Percentiles rank a stretch among this genome's conserved stretches.
Evolutionary conservation across 2,888 invertebrate species (phyloP).

Genomic region (Meandrusa payeni): DNA sequence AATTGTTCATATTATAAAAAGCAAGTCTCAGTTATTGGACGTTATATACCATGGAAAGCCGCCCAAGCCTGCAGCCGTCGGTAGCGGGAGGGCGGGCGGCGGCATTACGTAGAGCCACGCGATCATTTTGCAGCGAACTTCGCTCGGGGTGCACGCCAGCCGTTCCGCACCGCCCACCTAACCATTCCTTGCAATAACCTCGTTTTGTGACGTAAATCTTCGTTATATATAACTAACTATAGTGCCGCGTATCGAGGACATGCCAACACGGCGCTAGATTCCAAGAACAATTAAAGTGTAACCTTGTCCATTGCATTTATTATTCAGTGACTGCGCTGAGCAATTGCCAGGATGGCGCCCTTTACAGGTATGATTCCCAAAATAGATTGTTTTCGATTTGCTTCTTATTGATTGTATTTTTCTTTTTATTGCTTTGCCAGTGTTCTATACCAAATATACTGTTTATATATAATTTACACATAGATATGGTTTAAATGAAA

Average conservation of each 20-base stretch:
- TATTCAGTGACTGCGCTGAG: conserved; percentile 72
- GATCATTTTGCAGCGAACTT: conserved; percentile 65
- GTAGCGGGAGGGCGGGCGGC: conserved; percentile 41
- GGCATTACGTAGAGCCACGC: conserved; percentile 52
- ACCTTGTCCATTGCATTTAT: conserved; percentile 72
- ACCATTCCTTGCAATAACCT: conserved; percentile 58
- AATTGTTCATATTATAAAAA: conserved; percentile 17
- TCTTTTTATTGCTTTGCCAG: neutral
- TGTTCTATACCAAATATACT: too few relatives aligned
- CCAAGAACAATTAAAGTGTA: conserved; percentile 46
- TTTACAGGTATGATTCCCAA: conserved; percentile 62
- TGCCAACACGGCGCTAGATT: conserved; percentile 40
- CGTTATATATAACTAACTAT: conserved; percentile 41
- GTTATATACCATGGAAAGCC: conserved; percentile 42
- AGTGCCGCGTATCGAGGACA: conserved; percentile 45
- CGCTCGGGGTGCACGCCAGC: conserved; percentile 60
- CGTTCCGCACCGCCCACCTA: conserved; percentile 38
- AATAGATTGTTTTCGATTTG: conserved; percentile 28
- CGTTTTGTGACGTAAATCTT: conserved; percentile 68
- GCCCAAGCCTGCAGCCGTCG: conserved; percentile 53
- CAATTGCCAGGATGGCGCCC: conserved; percentile 73
- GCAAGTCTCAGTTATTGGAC: conserved; percentile 6
- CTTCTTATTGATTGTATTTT: neutral
- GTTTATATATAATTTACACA: too few relatives aligned
- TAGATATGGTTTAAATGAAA: too few relatives aligned